Base-by-base conservation (phyloP, 2,888 invertebrate genomes). In the Andrena chrysosceles region DNA sequence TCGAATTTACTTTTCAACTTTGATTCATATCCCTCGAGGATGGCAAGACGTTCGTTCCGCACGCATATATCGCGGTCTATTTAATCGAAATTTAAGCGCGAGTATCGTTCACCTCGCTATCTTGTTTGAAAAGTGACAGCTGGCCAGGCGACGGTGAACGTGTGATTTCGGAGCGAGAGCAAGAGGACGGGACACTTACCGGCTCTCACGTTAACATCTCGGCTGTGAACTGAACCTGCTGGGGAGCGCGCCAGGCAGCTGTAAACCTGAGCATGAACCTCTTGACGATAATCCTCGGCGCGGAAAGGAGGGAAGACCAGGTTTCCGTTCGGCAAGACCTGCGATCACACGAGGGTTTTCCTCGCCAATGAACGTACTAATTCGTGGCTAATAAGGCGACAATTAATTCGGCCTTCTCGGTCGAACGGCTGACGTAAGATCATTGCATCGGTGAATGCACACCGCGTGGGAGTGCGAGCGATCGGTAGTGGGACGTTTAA, bases 221-320 rank as follows among this genome's bases (percentile, higher is more conserved):
- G 96, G 67, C 98, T 98, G 92, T 98, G 97, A 90, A 99, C 98
- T 49, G 97, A 97, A 85, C 99, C 99, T 89, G 98, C 97, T 77
- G 97, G 96, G 94, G 98, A 99, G 91, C 97, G 96, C 10, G 99
- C 98, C 87, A 98, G 95, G 94, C 99, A 99, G 89, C 98, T 97
- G 95, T 99, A 99, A 83, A 98, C 97, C 94, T 98, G 98, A 83
- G 98, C 98, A 94, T 99, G 99, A 64, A 99, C 98, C 94, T 98
- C 98, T 94, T 98, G 98, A 62, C 98, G 96, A 93, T 98, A 99
- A 94, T 98, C 98, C 94, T 98, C 98, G 70, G 98, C 98, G 80
- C 98, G 96, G 96, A 99, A 99, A 49, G 99, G 98, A 81, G 98
- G 98, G 94, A 99, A 98, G 70, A 98, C 97, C 91, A 99, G 95